Evolutionary conservation across 2,113 vertebrate genomes (phyloP), one percentile per base, ranked within the genome.

Genomic region (Platichthys flesus): DNA sequence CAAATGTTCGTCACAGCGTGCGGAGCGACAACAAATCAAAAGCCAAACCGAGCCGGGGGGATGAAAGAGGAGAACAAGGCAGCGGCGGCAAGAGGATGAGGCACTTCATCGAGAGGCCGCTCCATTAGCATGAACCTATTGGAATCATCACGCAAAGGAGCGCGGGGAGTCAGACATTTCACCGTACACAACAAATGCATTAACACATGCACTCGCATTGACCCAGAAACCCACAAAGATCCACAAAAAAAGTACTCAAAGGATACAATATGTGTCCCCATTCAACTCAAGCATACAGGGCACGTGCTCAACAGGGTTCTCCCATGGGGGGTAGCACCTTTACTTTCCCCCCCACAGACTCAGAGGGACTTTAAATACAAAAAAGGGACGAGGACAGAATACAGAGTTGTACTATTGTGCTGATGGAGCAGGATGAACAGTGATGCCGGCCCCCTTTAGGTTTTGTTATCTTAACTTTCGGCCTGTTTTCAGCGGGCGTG

Each of bases 1-100:
- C 47, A 79, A 54, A 66, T 68, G 65, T 78, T 86, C 57, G 67
- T 85, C 71, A 74, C 70, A 68, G 18, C 47, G 21, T 54, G n/a
- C 57, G 64, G 76, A 52, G 76, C 64, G 28, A 59, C 78, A 87
- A 85, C 57, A 76, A 90, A 85, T 84, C 26, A 84, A 73, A 73
- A 67, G 31, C 65, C 45, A 66, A 72, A 76, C 21, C 28, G 6
- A 63, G 60, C 56, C 9, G 3, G 42, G 16, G 35, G 20, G 35
- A 70, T 5, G 0, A 42, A 67, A 42, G 5, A 63, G 31, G 18
- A 40, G 45, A 40, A 52, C 5, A 65, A 14, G 2, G 16, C 1
- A 7, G 35, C 21, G 13, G 62, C 31, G 37, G 37, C 51, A 67
- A 77, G 84, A 73, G 67, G 77, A 72, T 74, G 63, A 73, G 80